These are phyloP conservation scores for Meteorus colon DNA, from an alignment of 2,888 invertebrate species.

Conservation along the genomic window DNA sequence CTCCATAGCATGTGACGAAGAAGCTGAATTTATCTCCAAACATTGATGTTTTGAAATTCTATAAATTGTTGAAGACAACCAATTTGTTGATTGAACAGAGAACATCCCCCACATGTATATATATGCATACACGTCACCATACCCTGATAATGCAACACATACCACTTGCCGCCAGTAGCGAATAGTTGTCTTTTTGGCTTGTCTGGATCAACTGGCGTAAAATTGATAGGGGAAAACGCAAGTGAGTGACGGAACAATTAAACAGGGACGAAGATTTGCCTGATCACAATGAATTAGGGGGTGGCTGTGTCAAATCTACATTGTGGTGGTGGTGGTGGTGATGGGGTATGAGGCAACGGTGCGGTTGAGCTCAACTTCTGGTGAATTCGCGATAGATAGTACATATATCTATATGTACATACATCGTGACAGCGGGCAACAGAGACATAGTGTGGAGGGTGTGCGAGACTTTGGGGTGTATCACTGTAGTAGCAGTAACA, in stretches of 20 bases:
- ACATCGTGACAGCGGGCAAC: background rate
- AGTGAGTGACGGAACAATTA: constrained; percentile 42
- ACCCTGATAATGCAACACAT: background rate
- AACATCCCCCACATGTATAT: background rate
- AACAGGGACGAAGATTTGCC: constrained; percentile 39
- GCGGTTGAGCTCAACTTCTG: constrained; percentile 38
- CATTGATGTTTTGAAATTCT: no score
- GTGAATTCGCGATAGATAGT: constrained; percentile 26
- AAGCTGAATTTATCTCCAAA: no score
- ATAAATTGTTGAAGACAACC: no score
- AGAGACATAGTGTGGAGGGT: constrained; percentile 1
- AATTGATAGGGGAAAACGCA: constrained; percentile 33
- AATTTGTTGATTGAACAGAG: no score
- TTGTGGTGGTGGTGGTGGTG: constrained; percentile 22
- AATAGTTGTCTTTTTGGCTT: constrained; percentile 14
- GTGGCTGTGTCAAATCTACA: constrained; percentile 32
- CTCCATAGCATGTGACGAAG: no score
- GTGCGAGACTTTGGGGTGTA: constrained; percentile 30
- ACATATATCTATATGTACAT: background rate
- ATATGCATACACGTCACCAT: background rate
- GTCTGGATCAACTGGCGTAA: constrained; percentile 37
- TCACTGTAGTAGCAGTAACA: constrained; percentile 1
- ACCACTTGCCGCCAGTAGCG: background rate
- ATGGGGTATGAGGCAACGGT: constrained; percentile 17
- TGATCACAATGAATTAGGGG: constrained; percentile 45